phyloP scores from a whole-genome alignment of 2,113 vertebrate genomes.

The Illadopsis cleaveri region DNA sequence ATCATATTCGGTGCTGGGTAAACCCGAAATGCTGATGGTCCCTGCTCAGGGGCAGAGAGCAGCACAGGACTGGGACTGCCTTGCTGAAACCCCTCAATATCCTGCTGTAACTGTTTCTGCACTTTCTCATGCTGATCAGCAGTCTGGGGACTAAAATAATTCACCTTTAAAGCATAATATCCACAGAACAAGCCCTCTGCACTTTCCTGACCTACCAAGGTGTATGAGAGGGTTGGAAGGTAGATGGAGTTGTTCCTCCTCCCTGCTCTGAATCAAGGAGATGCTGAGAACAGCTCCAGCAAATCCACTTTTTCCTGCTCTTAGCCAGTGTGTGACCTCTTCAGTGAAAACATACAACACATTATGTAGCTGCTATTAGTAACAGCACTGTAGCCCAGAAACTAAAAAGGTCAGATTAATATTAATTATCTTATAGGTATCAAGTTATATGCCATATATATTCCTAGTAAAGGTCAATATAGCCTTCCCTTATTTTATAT shows the following conservation, averaged over 20 bases:
- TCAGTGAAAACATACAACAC: conserved; percentile 6
- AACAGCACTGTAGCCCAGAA: conserved; percentile 32
- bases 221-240: background rate
- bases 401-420: conserved; percentile 54
- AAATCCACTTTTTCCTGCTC: background rate
- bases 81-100: background rate
- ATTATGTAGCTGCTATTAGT: conserved; percentile 37
- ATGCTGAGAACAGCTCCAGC: background rate
- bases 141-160: background rate
- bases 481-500: conserved; percentile 47
- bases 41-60: background rate
- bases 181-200: background rate
- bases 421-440: conserved; percentile 65
- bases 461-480: conserved; percentile 58
- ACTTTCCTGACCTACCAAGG: background rate
- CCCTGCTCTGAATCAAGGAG: background rate
- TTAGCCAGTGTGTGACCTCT: background rate
- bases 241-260: background rate
- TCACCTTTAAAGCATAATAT: background rate
- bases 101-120: background rate
- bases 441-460: conserved; percentile 40
- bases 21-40: background rate
- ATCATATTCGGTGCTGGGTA: background rate
- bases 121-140: background rate
- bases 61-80: background rate